Percentiles rank a stretch among this genome's conserved stretches.
phyloP scores from a whole-genome alignment of 1,140 invertebrate species.

The Nomia melanderi region DNA sequence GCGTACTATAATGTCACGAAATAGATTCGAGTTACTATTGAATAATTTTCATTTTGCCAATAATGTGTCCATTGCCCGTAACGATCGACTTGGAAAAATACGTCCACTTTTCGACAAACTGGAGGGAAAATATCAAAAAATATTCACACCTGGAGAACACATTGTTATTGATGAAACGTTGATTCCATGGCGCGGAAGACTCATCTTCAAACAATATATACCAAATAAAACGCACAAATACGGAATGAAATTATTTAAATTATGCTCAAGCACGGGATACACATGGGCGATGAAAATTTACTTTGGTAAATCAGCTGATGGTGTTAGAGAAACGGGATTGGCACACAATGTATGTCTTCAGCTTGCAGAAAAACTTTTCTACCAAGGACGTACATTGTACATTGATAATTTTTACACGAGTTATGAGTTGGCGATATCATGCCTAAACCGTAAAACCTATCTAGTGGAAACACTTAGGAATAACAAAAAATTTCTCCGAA shows the following conservation, averaged over 20 bases:
- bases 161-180: conserved; percentile 70
- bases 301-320: conserved; percentile 48
- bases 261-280: conserved; percentile 59
- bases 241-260: conserved; percentile 69
- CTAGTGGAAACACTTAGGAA: conserved; percentile 76
- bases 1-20: conserved; percentile 57
- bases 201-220: conserved; percentile 71
- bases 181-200: conserved; percentile 68
- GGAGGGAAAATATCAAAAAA: conserved; percentile 64
- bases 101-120: conserved; percentile 54
- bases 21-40: conserved; percentile 69
- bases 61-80: conserved; percentile 44
- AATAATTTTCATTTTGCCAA: conserved; percentile 65
- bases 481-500: conserved; percentile 69
- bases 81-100: conserved; percentile 64
- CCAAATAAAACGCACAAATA: conserved; percentile 69
- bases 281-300: conserved; percentile 68
- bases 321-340: conserved; percentile 44
- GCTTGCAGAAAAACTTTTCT: conserved; percentile 51
- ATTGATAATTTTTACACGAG: conserved; percentile 64
- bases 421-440: conserved; percentile 46
- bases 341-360: conserved; percentile 49
- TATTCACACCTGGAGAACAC: conserved; percentile 56
- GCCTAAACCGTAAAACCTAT: conserved; percentile 76
- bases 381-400: conserved; percentile 58